These are phyloP conservation scores for Sebastes nivosus DNA, from an alignment of 2,797 vertebrate genomes.

Conservation along the genomic window DNA sequence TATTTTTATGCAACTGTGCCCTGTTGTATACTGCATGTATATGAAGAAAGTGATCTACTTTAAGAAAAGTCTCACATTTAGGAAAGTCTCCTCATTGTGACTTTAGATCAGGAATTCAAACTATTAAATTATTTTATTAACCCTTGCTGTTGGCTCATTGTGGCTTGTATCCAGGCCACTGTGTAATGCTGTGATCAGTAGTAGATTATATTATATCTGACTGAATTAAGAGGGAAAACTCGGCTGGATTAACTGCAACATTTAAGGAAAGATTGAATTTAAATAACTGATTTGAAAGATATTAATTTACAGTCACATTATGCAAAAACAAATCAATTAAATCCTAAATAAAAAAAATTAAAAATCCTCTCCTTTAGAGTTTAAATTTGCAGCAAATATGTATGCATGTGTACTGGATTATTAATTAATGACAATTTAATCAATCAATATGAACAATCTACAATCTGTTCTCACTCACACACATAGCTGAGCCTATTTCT, in stretches of 20 bases:
- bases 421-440: neutral
- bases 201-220: neutral
- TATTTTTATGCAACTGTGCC: too few relatives aligned
- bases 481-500: neutral
- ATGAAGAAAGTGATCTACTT: neutral
- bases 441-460: slow-evolving; percentile 4
- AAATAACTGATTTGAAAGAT: neutral
- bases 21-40: neutral
- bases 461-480: neutral
- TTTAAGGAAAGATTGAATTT: neutral
- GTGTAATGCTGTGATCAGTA: neutral
- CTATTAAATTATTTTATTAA: neutral
- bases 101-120: neutral
- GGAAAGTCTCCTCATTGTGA: neutral
- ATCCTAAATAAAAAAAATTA: neutral
- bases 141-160: neutral
- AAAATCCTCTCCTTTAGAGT: neutral
- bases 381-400: neutral
- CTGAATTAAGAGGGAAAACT: neutral
- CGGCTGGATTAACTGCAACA: neutral
- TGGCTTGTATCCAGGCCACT: neutral
- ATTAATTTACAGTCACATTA: neutral
- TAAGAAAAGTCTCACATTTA: neutral
- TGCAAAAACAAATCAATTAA: neutral
- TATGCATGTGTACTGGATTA: neutral